phyloP scores from a whole-genome alignment of 2,888 invertebrate genomes.

The Mesodorylaimus sp. region DNA sequence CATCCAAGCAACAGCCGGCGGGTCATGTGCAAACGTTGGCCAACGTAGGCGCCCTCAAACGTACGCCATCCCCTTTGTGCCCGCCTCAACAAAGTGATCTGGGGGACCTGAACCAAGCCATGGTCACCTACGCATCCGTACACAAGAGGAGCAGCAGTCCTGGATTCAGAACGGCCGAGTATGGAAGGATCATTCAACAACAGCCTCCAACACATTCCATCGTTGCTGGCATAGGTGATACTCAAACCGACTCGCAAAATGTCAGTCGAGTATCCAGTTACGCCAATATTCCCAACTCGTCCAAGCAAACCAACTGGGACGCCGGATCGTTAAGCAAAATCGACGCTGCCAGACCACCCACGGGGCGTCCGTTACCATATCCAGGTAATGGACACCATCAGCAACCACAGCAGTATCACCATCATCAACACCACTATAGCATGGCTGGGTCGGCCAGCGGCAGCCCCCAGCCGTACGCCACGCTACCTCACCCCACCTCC shows the following conservation, averaged over 20 bases:
- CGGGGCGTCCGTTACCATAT: not conserved
- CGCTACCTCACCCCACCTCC: no score
- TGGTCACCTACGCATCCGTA: constrained; percentile 3
- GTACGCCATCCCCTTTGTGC: no score
- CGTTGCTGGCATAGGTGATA: not conserved
- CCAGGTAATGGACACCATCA: not conserved
- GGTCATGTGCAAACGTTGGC: not conserved
- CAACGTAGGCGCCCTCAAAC: no score
- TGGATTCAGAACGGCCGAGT: not conserved
- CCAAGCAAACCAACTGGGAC: not conserved
- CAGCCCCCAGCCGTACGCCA: not conserved
- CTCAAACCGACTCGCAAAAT: not conserved
- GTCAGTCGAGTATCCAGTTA: constrained; percentile 9
- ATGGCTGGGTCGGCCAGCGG: not conserved
- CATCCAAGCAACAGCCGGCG: not conserved
- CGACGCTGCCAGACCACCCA: not conserved
- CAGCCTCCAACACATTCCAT: no score
- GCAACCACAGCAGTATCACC: not conserved
- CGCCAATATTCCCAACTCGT: constrained; percentile 1
- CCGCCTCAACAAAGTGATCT: not conserved
- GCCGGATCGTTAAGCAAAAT: not conserved
- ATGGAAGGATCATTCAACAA: no score
- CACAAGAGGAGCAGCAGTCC: constrained; percentile 6
- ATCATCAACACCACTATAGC: not conserved
- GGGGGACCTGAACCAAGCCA: not conserved